phyloP scores from a whole-genome alignment of 2,888 invertebrate species.

The Empis stercorea region DNA sequence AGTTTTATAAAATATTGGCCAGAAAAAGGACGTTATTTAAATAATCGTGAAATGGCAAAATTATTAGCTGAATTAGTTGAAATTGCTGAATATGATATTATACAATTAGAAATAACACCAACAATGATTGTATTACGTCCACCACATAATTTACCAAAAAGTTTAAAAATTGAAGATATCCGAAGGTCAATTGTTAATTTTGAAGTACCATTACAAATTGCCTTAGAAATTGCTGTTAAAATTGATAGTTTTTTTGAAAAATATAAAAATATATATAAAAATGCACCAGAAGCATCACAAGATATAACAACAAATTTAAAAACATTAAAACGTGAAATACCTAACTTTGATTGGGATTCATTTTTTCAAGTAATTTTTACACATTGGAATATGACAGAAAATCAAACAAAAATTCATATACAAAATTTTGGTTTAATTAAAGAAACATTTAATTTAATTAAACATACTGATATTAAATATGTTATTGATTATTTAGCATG shows the following conservation, averaged over 20 bases:
- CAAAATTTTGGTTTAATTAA: constrained; percentile 1
- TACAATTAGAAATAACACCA: neutral
- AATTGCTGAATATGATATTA: constrained; percentile 1
- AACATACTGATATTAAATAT: neutral
- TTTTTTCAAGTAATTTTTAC: neutral
- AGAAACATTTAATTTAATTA: neutral
- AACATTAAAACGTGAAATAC: neutral
- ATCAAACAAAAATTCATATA: neutral
- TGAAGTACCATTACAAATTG: constrained; percentile 1
- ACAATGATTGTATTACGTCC: neutral
- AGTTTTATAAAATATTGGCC: constrained; percentile 1
- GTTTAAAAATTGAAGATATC: neutral
- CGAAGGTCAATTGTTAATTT: neutral
- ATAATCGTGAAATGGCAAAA: neutral
- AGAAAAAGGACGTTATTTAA: neutral
- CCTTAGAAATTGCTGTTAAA: neutral
- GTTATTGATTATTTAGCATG: constrained; percentile 1
- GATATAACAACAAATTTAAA: neutral
- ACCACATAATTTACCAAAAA: neutral
- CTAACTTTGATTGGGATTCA: neutral
- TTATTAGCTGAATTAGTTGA: constrained; percentile 2
- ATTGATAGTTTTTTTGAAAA: constrained; percentile 1
- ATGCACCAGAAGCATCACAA: constrained; percentile 1
- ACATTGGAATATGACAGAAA: neutral
- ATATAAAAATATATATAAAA: neutral